Evolutionary conservation across 1,140 invertebrate genomes (phyloP).

Genomic region (Procambarus clarkii): DNA sequence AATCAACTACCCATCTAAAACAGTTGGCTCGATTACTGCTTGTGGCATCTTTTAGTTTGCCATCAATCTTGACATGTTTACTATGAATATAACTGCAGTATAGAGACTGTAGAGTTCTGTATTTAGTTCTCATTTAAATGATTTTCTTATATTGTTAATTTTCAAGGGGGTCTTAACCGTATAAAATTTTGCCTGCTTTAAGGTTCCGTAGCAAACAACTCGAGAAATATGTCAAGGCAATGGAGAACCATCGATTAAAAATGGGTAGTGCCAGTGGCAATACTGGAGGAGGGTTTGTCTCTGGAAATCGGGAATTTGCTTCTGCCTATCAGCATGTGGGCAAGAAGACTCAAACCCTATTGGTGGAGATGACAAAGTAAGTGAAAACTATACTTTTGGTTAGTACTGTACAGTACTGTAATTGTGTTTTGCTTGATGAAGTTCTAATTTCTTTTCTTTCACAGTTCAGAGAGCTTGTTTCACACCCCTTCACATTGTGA

Average conservation of each 20-base stretch:
- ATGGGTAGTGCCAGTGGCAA: slow-evolving; percentile 40
- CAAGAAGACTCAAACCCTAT: slow-evolving; percentile 41
- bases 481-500: too few species aligned
- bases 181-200: neutral
- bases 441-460: too few species aligned
- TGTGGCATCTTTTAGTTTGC: too few species aligned
- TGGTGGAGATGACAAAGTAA: slow-evolving; percentile 49
- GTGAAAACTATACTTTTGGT: neutral
- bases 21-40: too few species aligned
- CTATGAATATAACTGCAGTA: too few species aligned
- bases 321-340: slow-evolving; percentile 4
- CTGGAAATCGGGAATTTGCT: slow-evolving; percentile 21
- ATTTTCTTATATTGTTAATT: too few species aligned
- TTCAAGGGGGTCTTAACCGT: too few species aligned
- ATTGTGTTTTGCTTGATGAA: too few species aligned
- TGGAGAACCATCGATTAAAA: slow-evolving; percentile 58
- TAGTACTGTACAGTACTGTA: neutral
- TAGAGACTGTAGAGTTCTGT: too few species aligned
- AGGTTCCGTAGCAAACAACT: slow-evolving; percentile 51
- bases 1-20: too few species aligned
- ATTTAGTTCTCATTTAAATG: too few species aligned
- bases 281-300: slow-evolving; percentile 8
- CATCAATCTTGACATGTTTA: too few species aligned
- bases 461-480: neutral
- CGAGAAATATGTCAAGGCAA: slow-evolving; percentile 59